Percentiles rank a stretch among this genome's conserved stretches.
Evolutionary conservation across 2,797 vertebrate species (phyloP).

Genomic region (Pygocentrus nattereri): DNA sequence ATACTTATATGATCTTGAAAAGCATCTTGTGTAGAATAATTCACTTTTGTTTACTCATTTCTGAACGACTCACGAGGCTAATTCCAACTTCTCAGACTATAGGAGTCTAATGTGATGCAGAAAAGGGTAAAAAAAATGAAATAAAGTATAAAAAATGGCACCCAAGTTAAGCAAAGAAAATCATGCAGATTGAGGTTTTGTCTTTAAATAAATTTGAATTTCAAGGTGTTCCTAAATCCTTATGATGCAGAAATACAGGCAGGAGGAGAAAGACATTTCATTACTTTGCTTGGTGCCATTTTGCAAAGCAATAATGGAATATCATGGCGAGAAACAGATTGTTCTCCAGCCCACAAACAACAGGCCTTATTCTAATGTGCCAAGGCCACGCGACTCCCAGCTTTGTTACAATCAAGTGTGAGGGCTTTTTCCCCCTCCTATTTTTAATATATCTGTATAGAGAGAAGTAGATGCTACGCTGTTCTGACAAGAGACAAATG

Average conservation of each 20-base stretch:
- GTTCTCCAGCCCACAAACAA: constrained; percentile 69
- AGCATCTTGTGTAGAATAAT: background rate
- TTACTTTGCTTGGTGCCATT: constrained; percentile 70
- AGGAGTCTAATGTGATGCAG: background rate
- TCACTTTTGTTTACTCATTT: background rate
- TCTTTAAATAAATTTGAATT: constrained; percentile 44
- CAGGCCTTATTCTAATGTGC: constrained; percentile 79
- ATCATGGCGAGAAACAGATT: constrained; percentile 74
- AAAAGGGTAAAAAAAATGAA: constrained; percentile 3
- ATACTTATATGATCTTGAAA: background rate
- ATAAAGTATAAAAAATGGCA: constrained; percentile 6
- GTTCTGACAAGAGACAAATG: constrained; percentile 99
- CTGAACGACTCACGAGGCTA: background rate
- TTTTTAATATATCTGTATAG: constrained; percentile 70
- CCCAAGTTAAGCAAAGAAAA: constrained; percentile 39
- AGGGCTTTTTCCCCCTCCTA: constrained; percentile 56
- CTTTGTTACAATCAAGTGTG: constrained; percentile 76
- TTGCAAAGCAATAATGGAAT: constrained; percentile 68
- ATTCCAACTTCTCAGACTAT: background rate
- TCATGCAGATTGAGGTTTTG: constrained; percentile 4
- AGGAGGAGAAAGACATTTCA: constrained; percentile 68
- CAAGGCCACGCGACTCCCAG: constrained; percentile 66
- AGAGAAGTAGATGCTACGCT: constrained; percentile 82
- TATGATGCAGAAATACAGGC: constrained; percentile 57
- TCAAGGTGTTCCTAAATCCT: constrained; percentile 53